phyloP scores from a whole-genome alignment of 37 sponge, comb jelly and placozoan genomes.

The Eunapius fragilis region DNA sequence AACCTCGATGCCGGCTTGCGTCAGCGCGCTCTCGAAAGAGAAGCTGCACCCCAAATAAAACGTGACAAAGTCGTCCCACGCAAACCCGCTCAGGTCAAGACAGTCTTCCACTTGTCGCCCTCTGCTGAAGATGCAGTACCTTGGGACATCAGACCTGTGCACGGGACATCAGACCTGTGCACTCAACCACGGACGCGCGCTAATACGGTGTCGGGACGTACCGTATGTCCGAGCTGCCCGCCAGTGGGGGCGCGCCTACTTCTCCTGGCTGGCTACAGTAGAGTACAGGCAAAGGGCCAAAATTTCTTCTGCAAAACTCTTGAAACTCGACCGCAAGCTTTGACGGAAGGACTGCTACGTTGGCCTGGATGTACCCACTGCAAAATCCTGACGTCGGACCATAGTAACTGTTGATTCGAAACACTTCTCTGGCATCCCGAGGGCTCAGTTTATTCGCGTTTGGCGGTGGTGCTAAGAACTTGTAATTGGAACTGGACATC shows the following conservation, averaged over 20 bases:
- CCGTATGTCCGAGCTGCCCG: slow-evolving; percentile 79
- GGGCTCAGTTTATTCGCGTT: slow-evolving; percentile 41
- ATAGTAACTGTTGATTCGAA: slow-evolving; percentile 54
- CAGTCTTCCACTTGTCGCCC: slow-evolving; percentile 50
- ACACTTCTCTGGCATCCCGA: slow-evolving; percentile 51
- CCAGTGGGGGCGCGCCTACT: slow-evolving; percentile 64
- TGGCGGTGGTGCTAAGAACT: not conserved
- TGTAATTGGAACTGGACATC: not conserved
- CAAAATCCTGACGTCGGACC: slow-evolving; percentile 72
- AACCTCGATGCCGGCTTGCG: slow-evolving; percentile 45
- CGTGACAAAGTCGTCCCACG: slow-evolving; percentile 73
- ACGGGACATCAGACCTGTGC: no score
- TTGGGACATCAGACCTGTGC: slow-evolving; percentile 73
- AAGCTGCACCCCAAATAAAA: slow-evolving; percentile 96
- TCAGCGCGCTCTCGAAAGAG: slow-evolving; percentile 76
- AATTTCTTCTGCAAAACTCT: slow-evolving; percentile 72
- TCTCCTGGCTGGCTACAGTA: slow-evolving; percentile 78
- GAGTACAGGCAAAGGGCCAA: slow-evolving; percentile 70
- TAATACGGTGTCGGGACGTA: slow-evolving; percentile 13
- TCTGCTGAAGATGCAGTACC: slow-evolving; percentile 55
- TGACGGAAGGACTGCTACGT: slow-evolving; percentile 60
- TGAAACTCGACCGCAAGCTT: slow-evolving; percentile 73
- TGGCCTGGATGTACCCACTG: slow-evolving; percentile 69
- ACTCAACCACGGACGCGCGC: no score
- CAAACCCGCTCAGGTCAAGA: slow-evolving; percentile 46